Percentiles rank a stretch among this genome's conserved stretches.
Evolutionary conservation across 2,113 vertebrate genomes (phyloP).

Genomic region (Poicephalus gulielmi): DNA sequence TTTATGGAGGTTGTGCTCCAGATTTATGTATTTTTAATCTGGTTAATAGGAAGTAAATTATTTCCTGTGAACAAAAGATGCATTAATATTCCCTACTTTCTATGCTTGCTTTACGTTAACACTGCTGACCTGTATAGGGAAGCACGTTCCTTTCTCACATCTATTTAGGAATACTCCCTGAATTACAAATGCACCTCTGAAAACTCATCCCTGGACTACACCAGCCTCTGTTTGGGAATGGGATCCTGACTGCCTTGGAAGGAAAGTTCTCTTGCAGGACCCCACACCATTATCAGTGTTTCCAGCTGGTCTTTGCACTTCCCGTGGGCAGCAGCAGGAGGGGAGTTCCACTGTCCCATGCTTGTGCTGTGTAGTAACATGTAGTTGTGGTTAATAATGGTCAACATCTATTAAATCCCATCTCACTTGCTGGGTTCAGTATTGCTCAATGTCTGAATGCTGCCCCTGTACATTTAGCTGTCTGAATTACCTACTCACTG

Average conservation of each 20-base stretch:
- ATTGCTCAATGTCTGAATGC: neutral
- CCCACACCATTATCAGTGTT: neutral
- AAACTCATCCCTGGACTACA: neutral
- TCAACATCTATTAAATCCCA: neutral
- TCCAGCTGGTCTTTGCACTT: slow-evolving; percentile 18
- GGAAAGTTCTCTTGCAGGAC: neutral
- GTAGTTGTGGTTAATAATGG: neutral
- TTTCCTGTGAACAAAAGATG: neutral
- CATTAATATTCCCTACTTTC: neutral
- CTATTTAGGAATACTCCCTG: neutral
- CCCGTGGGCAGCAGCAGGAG: neutral
- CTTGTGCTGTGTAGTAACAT: neutral
- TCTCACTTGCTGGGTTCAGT: neutral
- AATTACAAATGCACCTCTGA: neutral
- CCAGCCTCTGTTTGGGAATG: neutral
- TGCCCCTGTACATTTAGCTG: neutral
- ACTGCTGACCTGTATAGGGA: rapidly evolving
- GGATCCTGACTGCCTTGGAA: neutral
- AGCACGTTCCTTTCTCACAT: neutral
- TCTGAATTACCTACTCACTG: neutral
- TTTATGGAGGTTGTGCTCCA: neutral
- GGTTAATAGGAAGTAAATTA: neutral
- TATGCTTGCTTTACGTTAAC: rapidly evolving
- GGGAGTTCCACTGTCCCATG: neutral
- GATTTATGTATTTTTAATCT: neutral